Base-by-base conservation (phyloP, 1,140 invertebrate species). In the Akabosia matsudoensis region DNA sequence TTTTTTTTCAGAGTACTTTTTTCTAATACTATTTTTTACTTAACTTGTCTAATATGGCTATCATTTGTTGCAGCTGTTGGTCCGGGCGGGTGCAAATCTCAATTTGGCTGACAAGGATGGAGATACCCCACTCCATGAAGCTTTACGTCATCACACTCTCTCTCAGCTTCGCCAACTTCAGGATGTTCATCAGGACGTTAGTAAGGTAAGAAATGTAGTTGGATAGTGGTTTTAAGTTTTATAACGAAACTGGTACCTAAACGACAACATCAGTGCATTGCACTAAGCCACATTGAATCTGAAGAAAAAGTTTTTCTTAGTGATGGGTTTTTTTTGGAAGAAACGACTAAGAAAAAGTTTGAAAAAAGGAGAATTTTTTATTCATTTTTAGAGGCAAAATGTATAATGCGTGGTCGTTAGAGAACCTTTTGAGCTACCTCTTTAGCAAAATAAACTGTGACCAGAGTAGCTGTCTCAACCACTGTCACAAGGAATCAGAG, bases 41-140 rank as follows among this genome's bases (percentile, higher is more conserved):
- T 24, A 10, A 10, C 10, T 24, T 56, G 3, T 22, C 54, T 56
- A 56, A 24, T 24, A 16, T 56, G 54, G 56, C 34, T 75, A 72
- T 77, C 71, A 56, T 72, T 77, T 74, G 79, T 82, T 82, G n/a
- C 83, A 93, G 89, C 86, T 98, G 70, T 86, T 98, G 80, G 95
- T 97, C 2, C 88, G 94, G 34, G 94, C 97, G 84, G 93, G 93
- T 10, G 94, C 95, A 30, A 96, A 97, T 85, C 87, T 98, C 45
- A 98, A 98, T 83, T 92, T 98, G 54, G 92, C 94, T 24, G 96
- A 98, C 84, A 97, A 97, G 86, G 96, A 98, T 83, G 95, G 95
- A 22, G 96, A 98, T 84, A 70, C 33, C n/a, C 31, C 64, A 34
- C 86, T 98, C 51, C 96, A 98, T 84, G 96, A 98, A 84, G 96